These are phyloP conservation scores for Epinotia bilunana DNA, from an alignment of 2,888 invertebrate genomes.

Conservation along the genomic window DNA sequence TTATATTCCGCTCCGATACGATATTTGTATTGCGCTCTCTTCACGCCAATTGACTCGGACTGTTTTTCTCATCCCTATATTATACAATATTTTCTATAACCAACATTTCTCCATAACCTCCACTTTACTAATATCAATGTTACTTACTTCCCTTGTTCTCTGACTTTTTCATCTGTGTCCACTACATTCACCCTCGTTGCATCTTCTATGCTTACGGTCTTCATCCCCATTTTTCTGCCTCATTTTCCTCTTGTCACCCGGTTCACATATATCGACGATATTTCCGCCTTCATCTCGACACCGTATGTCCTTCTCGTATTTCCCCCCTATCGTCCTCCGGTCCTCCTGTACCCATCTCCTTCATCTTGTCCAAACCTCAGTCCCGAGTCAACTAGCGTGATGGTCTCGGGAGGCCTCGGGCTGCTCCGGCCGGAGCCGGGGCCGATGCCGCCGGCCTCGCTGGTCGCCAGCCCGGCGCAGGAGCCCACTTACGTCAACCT, in stretches of 20 bases:
- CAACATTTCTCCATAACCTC: conserved; percentile 4
- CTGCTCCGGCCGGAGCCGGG: conserved; percentile 83
- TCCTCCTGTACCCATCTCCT: not conserved
- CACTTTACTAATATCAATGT: not conserved
- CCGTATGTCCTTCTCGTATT: not conserved
- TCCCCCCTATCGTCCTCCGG: conserved; percentile 12
- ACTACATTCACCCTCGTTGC: not conserved
- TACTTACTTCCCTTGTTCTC: not conserved
- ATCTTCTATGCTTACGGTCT: too few species aligned
- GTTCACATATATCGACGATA: not conserved
- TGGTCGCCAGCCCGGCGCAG: conserved; percentile 88
- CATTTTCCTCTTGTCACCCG: not conserved
- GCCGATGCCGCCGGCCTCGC: conserved; percentile 73
- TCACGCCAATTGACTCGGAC: conserved; percentile 37
- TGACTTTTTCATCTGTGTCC: not conserved
- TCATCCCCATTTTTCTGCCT: not conserved
- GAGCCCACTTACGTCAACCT: conserved; percentile 98
- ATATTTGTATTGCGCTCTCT: conserved; percentile 16
- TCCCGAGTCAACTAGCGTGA: conserved; percentile 85
- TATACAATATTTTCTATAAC: not conserved
- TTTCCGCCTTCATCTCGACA: not conserved
- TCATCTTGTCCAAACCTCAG: conserved; percentile 52
- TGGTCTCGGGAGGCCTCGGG: conserved; percentile 79
- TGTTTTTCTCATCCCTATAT: not conserved
- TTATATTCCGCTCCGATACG: conserved; percentile 25